Evolutionary conservation across 2,888 invertebrate genomes (phyloP).

Genomic region (Agapostemon virescens): DNA sequence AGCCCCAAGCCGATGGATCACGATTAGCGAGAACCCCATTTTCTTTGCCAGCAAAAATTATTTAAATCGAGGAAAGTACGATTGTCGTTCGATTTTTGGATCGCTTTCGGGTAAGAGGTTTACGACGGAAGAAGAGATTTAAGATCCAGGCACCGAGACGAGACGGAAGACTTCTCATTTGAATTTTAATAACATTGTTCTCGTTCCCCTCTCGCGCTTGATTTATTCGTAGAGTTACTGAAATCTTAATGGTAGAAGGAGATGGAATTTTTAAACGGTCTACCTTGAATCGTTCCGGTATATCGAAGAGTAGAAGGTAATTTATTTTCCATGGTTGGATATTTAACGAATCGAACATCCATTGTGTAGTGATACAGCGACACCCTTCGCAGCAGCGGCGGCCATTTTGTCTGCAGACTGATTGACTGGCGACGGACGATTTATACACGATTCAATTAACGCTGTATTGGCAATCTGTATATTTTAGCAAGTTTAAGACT

Average conservation of each 20-base stretch:
- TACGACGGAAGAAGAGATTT: not conserved
- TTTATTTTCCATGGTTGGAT: too few species aligned
- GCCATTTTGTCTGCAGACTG: too few species aligned
- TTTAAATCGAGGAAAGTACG: not conserved
- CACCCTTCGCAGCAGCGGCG: too few species aligned
- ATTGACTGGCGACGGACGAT: too few species aligned
- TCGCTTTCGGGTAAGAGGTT: not conserved
- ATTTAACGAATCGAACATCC: too few species aligned
- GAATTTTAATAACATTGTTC: conserved; percentile 1
- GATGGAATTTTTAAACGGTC: not conserved
- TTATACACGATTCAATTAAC: too few species aligned
- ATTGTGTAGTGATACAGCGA: too few species aligned
- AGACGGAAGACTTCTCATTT: not conserved
- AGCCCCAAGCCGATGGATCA: not conserved
- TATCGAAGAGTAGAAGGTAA: too few species aligned
- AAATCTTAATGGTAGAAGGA: not conserved
- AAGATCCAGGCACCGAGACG: not conserved
- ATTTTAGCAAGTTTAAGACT: too few species aligned
- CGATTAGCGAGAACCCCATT: not conserved
- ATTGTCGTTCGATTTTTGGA: not conserved
- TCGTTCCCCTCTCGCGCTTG: not conserved
- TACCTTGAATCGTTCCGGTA: too few species aligned
- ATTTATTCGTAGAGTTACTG: not conserved
- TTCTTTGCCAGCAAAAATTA: not conserved
- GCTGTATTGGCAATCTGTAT: too few species aligned